Evolutionary conservation across 2,888 invertebrate genomes (phyloP).

Genomic region (Andrena marginata): DNA sequence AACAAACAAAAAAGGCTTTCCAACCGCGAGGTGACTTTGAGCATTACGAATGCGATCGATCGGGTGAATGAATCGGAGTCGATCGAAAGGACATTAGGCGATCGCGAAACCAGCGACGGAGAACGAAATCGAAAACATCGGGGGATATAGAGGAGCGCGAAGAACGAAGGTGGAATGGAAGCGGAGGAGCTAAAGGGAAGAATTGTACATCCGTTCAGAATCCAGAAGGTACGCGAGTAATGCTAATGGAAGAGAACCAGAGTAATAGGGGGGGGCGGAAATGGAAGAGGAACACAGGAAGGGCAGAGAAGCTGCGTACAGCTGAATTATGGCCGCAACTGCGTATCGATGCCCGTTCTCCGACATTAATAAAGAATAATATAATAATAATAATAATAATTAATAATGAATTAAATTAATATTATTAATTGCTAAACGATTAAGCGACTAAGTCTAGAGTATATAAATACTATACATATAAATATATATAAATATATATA

Average conservation of each 20-base stretch:
- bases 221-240: conserved; percentile 56
- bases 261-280: conserved; percentile 42
- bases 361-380: conserved; percentile 83
- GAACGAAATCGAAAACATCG: not conserved
- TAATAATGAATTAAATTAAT: conserved; percentile 82
- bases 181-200: conserved; percentile 45
- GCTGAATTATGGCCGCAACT: conserved; percentile 79
- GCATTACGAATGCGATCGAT: conserved; percentile 64
- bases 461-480: conserved; percentile 76
- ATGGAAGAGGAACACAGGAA: conserved; percentile 26
- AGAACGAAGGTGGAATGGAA: conserved; percentile 13
- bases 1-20: conserved; percentile 65
- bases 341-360: conserved; percentile 84
- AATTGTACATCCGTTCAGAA: conserved; percentile 53
- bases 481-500: conserved; percentile 76
- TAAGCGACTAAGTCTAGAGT: conserved; percentile 81
- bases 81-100: conserved; percentile 15
- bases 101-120: conserved; percentile 7
- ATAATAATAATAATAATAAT: conserved; percentile 80
- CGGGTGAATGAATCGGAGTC: conserved; percentile 58
- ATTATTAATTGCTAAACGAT: conserved; percentile 84
- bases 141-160: not conserved
- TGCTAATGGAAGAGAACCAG: conserved; percentile 52
- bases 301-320: conserved; percentile 60
- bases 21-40: conserved; percentile 54